Percentiles rank a stretch among this genome's conserved stretches.
phyloP scores from a whole-genome alignment of 2,113 vertebrate species.

The Ploceus nigricollis region DNA sequence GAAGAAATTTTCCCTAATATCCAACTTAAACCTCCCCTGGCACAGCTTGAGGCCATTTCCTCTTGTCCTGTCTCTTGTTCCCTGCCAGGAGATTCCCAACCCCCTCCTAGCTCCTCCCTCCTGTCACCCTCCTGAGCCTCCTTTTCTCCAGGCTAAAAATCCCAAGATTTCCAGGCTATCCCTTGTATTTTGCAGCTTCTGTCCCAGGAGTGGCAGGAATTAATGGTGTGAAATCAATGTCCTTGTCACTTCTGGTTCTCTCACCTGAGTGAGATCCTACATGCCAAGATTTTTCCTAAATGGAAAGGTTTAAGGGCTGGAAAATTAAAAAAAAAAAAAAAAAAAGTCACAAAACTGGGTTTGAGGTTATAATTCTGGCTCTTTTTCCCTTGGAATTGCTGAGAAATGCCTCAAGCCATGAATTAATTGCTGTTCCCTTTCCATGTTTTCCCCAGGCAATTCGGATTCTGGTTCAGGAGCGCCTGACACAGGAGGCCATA shows the following conservation, averaged over 20 bases:
- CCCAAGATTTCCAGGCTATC: not conserved
- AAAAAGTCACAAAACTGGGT: not conserved
- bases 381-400: not conserved
- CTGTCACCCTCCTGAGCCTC: not conserved
- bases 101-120: not conserved
- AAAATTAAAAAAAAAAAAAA: not conserved
- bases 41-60: not conserved
- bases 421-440: not conserved
- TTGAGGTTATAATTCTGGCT: not conserved
- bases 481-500: constrained; percentile 90
- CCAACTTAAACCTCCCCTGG: not conserved
- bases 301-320: not conserved
- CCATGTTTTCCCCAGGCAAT: constrained; percentile 79
- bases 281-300: not conserved
- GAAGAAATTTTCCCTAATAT: not conserved
- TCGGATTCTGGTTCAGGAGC: constrained; percentile 93
- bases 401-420: not conserved
- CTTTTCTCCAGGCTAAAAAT: not conserved
- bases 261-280: too few species aligned
- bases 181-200: not conserved
- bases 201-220: not conserved
- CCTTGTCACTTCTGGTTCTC: not conserved
- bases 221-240: not conserved
- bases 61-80: not conserved
- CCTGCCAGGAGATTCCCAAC: rapidly evolving